Evolutionary conservation across 2,113 vertebrate species (phyloP), one percentile per base, ranked within the genome.

Genomic region (Onychostoma macrolepis): DNA sequence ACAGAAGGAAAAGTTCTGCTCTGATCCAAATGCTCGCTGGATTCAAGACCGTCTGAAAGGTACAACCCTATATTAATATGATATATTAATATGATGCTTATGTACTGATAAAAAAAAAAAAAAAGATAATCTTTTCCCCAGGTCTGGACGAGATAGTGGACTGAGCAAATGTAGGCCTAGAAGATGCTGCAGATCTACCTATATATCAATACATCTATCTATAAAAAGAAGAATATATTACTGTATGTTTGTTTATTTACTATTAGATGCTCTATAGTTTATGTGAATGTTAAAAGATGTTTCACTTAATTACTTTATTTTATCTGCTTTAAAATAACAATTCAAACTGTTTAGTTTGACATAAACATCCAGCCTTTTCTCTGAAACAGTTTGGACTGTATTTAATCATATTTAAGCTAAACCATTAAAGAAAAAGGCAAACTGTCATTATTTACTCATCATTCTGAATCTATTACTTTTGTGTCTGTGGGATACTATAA

Each of bases 11-110:
- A 90, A 87, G 63, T 80, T 50, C 78, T 90, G 89, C 50, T 50
- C 82, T 41, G 81, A 90, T 53, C 87, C 87, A 28, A 19, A 19
- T 1, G 89, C 82, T 30, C 81, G 17, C 77, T 90, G 89, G 87
- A 85, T 90, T 71, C 3, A 5, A n/a, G 10, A 10, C 5, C 84
- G 67, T 63, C 3, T 38, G 19, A 87, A 79, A 82, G 85, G 89
- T 90, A 88, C 4, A 43, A 2, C 13, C 4, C 36, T 28, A 9
- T 7, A 65, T 63, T 41, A 28, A 36, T 19, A 48, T 48, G 4
- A 36, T 3, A 36, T 76, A 6, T 76, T 15, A 45, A n/a, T 45
- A 45, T 43, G 21, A 75, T 45, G 10, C 2, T 13, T 43, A 21
- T 76, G 12, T 30, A 30, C 15, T 77, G 0, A 17, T n/a, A 33